A percentile compares a stretch with the other conserved stretches of the same genome.
Evolutionary conservation across 37 sponge, comb jelly and placozoan genomes (phyloP).

Genomic region (Ianthella basta): DNA sequence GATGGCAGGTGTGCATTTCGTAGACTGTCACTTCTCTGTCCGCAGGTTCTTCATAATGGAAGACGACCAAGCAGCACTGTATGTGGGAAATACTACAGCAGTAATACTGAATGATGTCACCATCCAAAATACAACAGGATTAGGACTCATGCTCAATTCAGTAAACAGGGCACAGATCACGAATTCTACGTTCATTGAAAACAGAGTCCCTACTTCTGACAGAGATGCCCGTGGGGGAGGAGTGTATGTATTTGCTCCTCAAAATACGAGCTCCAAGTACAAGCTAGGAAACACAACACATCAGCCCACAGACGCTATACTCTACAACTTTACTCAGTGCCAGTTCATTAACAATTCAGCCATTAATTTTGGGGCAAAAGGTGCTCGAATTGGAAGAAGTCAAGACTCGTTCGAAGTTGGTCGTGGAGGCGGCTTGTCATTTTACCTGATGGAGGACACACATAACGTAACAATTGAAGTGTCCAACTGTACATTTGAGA

Average conservation of each 20-base stretch:
- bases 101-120: too few species aligned
- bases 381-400: neutral
- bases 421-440: slow-evolving; percentile 3
- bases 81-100: too few species aligned
- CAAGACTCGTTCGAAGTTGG: neutral
- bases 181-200: neutral
- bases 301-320: too few species aligned
- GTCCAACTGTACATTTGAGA: slow-evolving; percentile 10
- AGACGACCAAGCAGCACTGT: too few species aligned
- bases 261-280: neutral
- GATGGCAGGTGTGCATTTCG: too few species aligned
- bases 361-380: neutral
- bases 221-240: neutral
- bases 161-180: neutral
- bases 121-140: too few species aligned
- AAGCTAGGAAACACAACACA: too few species aligned
- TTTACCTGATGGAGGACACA: neutral
- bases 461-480: neutral
- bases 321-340: neutral
- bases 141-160: too few species aligned
- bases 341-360: slow-evolving; percentile 3
- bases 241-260: neutral
- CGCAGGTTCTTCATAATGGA: too few species aligned
- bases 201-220: neutral
- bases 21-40: too few species aligned